Evolutionary conservation across 2,888 invertebrate species (phyloP), one percentile per base, ranked within the genome.

Genomic region (Cephus rjabovi): DNA sequence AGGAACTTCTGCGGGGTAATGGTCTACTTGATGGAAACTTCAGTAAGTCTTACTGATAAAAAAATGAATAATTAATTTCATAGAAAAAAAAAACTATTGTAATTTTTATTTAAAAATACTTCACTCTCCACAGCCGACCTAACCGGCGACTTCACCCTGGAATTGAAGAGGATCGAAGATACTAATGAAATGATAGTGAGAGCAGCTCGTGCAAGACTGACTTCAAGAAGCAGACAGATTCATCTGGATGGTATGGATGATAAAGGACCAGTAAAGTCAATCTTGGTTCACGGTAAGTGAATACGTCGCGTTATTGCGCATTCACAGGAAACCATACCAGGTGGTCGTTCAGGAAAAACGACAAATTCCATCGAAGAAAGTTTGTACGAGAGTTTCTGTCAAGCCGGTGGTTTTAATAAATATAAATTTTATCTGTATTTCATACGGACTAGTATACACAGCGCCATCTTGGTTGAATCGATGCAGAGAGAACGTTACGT

Each of bases 131-230:
- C 76, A 91, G 91, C 87, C 76, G 87, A 91, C 74, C 75, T 91
- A 70, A 80, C 85, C n/a, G 90, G 89, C 6, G 88, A 91, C 79
- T 91, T 91, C 80, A 90, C 90, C 76, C 82, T 91, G 69, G 91
- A 91, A 79, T 75, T 91, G 79, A 90, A 89, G 83, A 90, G 88
- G 83, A 82, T 84, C 23, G 85, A 84, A 69, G 86, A 84, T 70
- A 84, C 86, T 40, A 83, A 85, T n/a, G 81, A 84, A 68, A 86
- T 90, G 86, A 85, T 89, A 33, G 90, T 91, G 6, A 86, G 91
- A 4, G 89, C 91, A 12, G 90, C 90, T 3, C 85, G 90, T 77
- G 90, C 91, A 15, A 90, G 88, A 81, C 82, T 91, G 74, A 84
- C 78, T 34, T 84, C 90, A 34, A 83, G 83, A 31, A 83, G 87